phyloP scores from a whole-genome alignment of 2,113 vertebrate species.

The Smithornis capensis region DNA sequence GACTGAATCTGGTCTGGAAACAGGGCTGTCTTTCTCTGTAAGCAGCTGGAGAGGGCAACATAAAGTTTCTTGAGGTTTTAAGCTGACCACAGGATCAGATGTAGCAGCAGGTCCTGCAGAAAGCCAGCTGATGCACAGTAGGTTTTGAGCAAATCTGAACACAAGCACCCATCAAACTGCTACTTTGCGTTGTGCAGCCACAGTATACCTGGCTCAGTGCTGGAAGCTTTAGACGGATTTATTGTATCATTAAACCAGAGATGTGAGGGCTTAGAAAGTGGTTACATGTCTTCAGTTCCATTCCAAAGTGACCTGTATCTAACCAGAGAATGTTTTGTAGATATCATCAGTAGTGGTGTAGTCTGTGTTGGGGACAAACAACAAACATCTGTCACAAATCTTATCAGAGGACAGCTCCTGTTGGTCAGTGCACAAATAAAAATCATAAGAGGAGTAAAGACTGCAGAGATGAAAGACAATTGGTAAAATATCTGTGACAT shows the following conservation, averaged over 20 bases:
- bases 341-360: background rate
- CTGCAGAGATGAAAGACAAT: background rate
- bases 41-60: background rate
- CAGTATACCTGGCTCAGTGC: background rate
- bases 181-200: background rate
- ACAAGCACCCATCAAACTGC: background rate
- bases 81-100: background rate
- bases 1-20: background rate
- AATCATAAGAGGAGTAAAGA: background rate
- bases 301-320: background rate
- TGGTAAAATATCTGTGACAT: background rate
- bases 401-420: background rate
- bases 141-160: background rate
- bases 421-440: background rate
- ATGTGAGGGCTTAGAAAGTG: background rate
- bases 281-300: background rate
- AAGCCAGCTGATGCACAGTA: background rate
- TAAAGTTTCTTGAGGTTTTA: background rate
- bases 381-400: background rate
- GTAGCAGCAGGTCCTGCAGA: background rate
- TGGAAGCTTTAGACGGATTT: background rate
- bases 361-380: background rate
- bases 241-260: background rate
- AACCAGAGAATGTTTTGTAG: background rate
- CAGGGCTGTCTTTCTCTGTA: background rate